Evolutionary conservation across 2,888 invertebrate genomes (phyloP), one percentile per base, ranked within the genome.

Genomic region (Strigamia maritima): DNA sequence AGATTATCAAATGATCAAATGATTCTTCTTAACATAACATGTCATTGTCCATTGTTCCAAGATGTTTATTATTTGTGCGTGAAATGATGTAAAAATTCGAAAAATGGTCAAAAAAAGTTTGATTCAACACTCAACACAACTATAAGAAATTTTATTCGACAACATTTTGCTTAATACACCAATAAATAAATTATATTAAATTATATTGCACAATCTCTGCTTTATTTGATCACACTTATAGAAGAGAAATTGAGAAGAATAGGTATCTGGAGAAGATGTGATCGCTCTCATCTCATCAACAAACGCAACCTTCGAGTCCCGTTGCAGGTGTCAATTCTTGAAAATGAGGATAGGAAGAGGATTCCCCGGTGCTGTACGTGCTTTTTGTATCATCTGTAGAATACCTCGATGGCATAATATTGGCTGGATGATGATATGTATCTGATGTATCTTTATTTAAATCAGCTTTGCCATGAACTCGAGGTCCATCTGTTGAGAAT

Each of bases 401-500:
- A 49, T 49, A 49, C 19, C 49, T 49, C 7, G 49, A 19, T 49
- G 49, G 49, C 49, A 49, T 49, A 12, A 16, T 28, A 28, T 74
- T 74, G 16, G 22, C 74, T 28, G 26, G 74, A 16, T 16, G 74
- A 16, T 16, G 74, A 28, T 28, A 74, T 16, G 31, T 16, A 74
- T 24, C 26, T 74, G 74, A 16, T 28, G 74, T 74, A 22, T 28
- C 74, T 28, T 76, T 35, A 4, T 2, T 28, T 35, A 76, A 19
- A 16, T 26, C 77, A 24, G 38, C 77, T 22, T 24, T 54, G 6
- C 44, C 49, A 26, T 40, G 44, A 22, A 77, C 49, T 22, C 49
- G 26, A 14, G 44, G 44, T n/a, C 44, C 44, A 22, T 84, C 81
- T 79, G 82, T 83, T 1, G 83, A 82, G 81, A 85, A 84, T 31